Percentiles rank a stretch among this genome's conserved stretches.
Evolutionary conservation across 37 sponge, comb jelly and placozoan genomes (phyloP).

Genomic region (Halichondria panicea): DNA sequence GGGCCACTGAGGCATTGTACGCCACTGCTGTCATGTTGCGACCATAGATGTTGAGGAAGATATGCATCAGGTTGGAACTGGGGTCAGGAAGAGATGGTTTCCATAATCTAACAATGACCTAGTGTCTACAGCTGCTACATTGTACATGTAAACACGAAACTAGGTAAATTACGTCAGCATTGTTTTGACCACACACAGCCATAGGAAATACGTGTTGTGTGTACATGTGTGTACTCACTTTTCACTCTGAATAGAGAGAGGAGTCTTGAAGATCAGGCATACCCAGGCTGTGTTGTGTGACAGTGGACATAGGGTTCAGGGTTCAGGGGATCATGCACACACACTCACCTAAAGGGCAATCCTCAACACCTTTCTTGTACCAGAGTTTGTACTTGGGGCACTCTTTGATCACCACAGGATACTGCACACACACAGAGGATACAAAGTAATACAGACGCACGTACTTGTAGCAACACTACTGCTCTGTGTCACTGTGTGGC

Average conservation of each 20-base stretch:
- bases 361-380: constrained; percentile 34
- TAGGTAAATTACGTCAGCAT: too few relatives aligned
- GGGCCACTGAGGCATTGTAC: constrained; percentile 66
- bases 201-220: not conserved
- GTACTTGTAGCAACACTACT: too few relatives aligned
- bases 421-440: too few relatives aligned
- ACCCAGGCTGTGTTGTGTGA: constrained; percentile 14
- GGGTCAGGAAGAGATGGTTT: not conserved
- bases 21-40: constrained; percentile 27
- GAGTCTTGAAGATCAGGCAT: constrained; percentile 15
- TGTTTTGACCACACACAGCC: not conserved
- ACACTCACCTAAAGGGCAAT: constrained; percentile 18
- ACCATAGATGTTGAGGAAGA: constrained; percentile 18
- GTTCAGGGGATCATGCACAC: too few relatives aligned
- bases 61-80: constrained; percentile 57
- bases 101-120: too few relatives aligned
- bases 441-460: too few relatives aligned
- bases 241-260: constrained; percentile 6
- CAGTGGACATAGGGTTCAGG: not conserved
- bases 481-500: not conserved
- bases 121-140: too few relatives aligned
- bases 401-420: constrained; percentile 47
- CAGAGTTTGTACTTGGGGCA: constrained; percentile 40
- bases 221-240: constrained; percentile 16
- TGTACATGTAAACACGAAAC: too few relatives aligned